Evolutionary conservation across 2,888 invertebrate genomes (phyloP), one percentile per base, ranked within the genome.

Genomic region (Ophonus ardosiacus): DNA sequence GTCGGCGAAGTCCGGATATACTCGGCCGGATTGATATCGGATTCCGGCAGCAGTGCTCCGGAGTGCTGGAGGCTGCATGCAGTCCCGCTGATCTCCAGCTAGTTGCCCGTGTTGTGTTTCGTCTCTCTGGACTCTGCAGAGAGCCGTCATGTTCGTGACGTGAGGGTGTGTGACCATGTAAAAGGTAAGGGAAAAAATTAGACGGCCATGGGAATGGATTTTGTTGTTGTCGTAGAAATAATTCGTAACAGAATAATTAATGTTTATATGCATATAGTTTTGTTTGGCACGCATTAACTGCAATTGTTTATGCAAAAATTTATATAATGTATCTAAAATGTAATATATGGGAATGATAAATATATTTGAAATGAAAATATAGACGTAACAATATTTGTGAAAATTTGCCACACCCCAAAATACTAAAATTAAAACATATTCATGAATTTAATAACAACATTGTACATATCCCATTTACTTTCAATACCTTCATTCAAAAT

Each of bases 1-100:
- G 43, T 83, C 84, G 84, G 84, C 56, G 15, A 51, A 38, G 18
- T 84, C 84, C 84, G 84, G 84, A 84, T 65, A 65, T 79, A 38
- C 79, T 84, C 84, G 84, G 84, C 13, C 63, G 59, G 17, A 59
- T 65, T 74, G 71, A 74, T 74, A 43, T 40, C 71, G 71, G 71
- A 74, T 74, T 40, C 59, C 65, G 68, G 65, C 31, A 43, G 81
- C 43, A 31, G 31, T 63, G 78, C 78, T 84, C 84, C 79, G 79
- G 84, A 79, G 51, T 10, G 7, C 59, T 83, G 84, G 78, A 78
- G 78, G 78, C 84, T 84, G 84, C 84, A 79, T 31, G 31, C 31
- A 31, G 31, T 31, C 31, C 31, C 31, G 31, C 31, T 31, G 31
- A 31, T 31, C 31, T 31, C 31, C 31, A 31, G 31, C 31, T 6